phyloP scores from a whole-genome alignment of 2,888 invertebrate genomes.

The Psococerastis gibbosa region DNA sequence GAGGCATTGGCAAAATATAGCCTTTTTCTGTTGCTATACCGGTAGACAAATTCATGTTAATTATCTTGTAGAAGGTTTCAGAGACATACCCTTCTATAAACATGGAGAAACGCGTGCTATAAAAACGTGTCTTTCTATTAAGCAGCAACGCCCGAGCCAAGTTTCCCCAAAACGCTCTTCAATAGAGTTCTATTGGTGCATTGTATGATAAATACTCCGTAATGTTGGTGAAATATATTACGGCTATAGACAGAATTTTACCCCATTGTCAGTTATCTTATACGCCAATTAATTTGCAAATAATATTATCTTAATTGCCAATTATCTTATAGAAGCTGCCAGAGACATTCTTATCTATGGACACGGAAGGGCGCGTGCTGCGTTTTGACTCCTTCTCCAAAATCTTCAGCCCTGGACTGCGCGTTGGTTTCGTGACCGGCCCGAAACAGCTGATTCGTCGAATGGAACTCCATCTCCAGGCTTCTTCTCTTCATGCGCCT shows the following conservation, averaged over 20 bases:
- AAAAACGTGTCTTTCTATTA: too few relatives aligned
- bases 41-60: too few relatives aligned
- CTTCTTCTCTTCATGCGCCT: conserved; percentile 42
- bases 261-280: conserved; percentile 3
- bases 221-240: not conserved
- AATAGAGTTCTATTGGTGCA: too few relatives aligned
- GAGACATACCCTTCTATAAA: too few relatives aligned
- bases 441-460: conserved; percentile 40
- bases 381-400: conserved; percentile 64
- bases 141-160: too few relatives aligned
- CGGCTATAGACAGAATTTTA: conserved; percentile 9
- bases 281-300: not conserved
- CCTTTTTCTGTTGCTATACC: too few relatives aligned
- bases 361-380: conserved; percentile 54
- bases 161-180: too few relatives aligned
- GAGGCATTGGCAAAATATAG: too few relatives aligned
- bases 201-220: not conserved
- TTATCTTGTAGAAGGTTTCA: too few relatives aligned
- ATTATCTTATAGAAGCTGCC: conserved; percentile 28
- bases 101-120: too few relatives aligned
- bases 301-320: not conserved
- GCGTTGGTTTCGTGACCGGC: conserved; percentile 55
- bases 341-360: conserved; percentile 50
- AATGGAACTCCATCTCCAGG: conserved; percentile 50
- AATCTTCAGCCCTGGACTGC: conserved; percentile 41